phyloP scores from a whole-genome alignment of 2,113 vertebrate genomes.

The Malaclemys terrapin region DNA sequence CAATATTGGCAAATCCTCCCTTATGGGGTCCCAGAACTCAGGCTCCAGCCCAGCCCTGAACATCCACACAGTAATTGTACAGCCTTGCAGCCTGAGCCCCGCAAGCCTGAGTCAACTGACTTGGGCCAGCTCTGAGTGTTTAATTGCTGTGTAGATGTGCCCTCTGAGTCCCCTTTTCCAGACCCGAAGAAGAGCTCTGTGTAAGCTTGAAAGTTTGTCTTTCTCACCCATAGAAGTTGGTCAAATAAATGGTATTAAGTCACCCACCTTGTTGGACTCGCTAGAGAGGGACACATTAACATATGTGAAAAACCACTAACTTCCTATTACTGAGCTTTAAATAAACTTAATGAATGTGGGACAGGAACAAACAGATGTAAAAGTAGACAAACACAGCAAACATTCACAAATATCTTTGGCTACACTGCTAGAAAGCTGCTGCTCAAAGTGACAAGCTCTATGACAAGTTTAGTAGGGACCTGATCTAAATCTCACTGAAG shows the following conservation, averaged over 20 bases:
- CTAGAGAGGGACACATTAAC: background rate
- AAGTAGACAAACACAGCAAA: background rate
- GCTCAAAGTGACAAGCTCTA: background rate
- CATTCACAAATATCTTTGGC: background rate
- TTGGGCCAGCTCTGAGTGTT: background rate
- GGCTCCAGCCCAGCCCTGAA: background rate
- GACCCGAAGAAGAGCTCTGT: background rate
- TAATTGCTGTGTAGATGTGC: background rate
- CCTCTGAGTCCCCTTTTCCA: background rate
- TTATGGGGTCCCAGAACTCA: background rate
- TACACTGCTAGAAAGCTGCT: background rate
- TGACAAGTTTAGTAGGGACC: background rate
- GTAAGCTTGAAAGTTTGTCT: background rate
- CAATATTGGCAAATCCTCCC: too few species aligned
- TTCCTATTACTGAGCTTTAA: conserved; percentile 30
- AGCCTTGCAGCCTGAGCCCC: background rate
- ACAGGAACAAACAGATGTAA: background rate
- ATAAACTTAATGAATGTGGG: background rate
- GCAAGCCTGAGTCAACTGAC: background rate
- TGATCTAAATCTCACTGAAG: background rate
- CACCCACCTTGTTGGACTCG: background rate
- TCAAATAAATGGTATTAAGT: background rate
- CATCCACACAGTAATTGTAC: background rate
- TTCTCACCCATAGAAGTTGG: background rate
- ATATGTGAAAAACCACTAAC: background rate